phyloP scores from a whole-genome alignment of 2,113 vertebrate species.

The Gorsachius goisagi region DNA sequence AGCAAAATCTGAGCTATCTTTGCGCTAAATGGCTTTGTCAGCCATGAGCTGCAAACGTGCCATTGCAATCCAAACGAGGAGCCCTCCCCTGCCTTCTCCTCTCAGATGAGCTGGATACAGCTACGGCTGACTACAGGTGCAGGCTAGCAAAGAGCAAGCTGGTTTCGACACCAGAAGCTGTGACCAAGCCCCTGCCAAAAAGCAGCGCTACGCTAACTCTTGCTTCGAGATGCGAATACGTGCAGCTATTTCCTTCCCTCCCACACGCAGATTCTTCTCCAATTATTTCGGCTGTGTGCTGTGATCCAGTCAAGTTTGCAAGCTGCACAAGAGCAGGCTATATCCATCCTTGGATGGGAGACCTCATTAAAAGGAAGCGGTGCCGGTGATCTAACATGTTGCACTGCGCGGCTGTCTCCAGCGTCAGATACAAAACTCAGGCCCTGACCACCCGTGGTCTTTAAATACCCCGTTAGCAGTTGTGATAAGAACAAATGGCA shows the following conservation, averaged over 20 bases:
- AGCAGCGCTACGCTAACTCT: neutral
- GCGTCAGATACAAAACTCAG: neutral
- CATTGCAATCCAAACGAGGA: neutral
- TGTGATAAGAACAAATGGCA: neutral
- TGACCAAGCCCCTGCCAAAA: neutral
- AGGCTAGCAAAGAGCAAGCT: slow-evolving; percentile 1
- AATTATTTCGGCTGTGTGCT: neutral
- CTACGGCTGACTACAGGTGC: neutral
- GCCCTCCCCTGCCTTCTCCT: neutral
- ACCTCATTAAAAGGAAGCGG: neutral
- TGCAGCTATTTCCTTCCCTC: neutral
- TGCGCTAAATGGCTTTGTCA: neutral
- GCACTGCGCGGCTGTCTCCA: neutral
- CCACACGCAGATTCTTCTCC: neutral
- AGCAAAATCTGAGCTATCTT: slow-evolving; percentile 23
- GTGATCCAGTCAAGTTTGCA: neutral
- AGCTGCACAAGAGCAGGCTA: neutral
- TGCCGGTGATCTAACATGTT: fast-evolving
- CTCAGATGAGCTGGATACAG: neutral
- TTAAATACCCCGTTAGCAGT: neutral
- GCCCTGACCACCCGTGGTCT: neutral
- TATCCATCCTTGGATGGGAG: neutral
- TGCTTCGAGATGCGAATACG: neutral
- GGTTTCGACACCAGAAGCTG: neutral
- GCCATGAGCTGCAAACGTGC: neutral